Evolutionary conservation across 2,797 vertebrate species (phyloP).

Genomic region (Podargus strigoides): DNA sequence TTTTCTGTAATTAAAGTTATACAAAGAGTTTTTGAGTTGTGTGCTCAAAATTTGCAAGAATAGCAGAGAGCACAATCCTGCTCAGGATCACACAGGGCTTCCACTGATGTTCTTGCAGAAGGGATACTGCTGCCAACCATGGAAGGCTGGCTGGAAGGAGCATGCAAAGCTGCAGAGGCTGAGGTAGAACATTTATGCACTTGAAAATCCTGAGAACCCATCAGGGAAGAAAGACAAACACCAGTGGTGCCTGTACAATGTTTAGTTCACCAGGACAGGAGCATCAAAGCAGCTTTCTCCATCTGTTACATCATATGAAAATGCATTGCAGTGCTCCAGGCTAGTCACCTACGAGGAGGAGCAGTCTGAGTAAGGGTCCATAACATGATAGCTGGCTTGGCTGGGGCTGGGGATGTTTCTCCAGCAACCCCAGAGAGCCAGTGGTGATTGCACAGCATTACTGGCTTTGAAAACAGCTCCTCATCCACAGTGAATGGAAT

Average conservation of each 20-base stretch:
- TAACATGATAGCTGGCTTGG: neutral
- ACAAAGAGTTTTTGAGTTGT: neutral
- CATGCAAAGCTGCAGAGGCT: neutral
- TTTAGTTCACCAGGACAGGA: neutral
- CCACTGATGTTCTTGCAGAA: neutral
- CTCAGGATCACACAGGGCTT: neutral
- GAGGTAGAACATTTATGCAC: neutral
- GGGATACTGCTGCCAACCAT: neutral
- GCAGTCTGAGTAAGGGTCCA: neutral
- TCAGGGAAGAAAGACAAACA: neutral
- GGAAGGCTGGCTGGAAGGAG: neutral
- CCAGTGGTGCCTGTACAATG: neutral
- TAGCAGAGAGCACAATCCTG: neutral
- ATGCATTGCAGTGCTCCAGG: fast-evolving
- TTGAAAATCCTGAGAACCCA: neutral
- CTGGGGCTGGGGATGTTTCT: neutral
- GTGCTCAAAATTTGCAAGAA: neutral
- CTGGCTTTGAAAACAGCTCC: neutral
- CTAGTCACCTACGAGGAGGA: neutral
- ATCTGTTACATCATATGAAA: neutral
- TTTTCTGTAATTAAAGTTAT: neutral
- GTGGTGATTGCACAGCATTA: neutral
- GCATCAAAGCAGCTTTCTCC: neutral
- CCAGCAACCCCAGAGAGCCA: neutral
- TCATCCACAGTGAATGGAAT: neutral